A percentile compares a stretch with the other conserved stretches of the same genome.
phyloP scores from a whole-genome alignment of 2,113 vertebrate genomes.

The Lathamus discolor region DNA sequence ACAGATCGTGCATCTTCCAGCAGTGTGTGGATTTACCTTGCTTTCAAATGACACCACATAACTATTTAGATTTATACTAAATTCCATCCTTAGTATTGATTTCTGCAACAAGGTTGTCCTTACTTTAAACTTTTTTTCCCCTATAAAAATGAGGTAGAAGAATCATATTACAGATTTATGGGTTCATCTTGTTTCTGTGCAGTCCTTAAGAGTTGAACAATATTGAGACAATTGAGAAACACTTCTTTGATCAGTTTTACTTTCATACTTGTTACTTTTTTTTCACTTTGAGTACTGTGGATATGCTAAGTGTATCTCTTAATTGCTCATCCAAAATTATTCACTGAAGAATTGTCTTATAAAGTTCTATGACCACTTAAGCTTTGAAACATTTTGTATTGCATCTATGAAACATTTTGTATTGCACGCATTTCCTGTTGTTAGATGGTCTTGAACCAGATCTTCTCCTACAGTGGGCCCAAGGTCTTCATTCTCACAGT shows the following conservation, averaged over 20 bases:
- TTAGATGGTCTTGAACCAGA: too few species aligned
- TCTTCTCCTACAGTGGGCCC: too few species aligned
- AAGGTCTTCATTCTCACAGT: too few species aligned
- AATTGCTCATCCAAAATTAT: not conserved
- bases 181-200: not conserved
- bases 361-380: not conserved
- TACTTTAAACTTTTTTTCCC: not conserved
- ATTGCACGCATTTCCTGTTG: too few species aligned
- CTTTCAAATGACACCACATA: not conserved
- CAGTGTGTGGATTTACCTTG: not conserved
- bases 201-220: not conserved
- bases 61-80: not conserved
- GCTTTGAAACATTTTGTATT: not conserved
- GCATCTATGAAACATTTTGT: not conserved
- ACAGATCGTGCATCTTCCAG: not conserved
- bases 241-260: not conserved
- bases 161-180: fast-evolving
- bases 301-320: not conserved
- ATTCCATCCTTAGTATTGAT: not conserved
- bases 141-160: not conserved
- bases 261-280: not conserved
- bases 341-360: not conserved
- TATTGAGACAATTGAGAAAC: not conserved
- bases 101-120: not conserved
- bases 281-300: not conserved